These are phyloP conservation scores for Trogon melanurus DNA, from an alignment of 2,113 vertebrate genomes.

Conservation along the genomic window DNA sequence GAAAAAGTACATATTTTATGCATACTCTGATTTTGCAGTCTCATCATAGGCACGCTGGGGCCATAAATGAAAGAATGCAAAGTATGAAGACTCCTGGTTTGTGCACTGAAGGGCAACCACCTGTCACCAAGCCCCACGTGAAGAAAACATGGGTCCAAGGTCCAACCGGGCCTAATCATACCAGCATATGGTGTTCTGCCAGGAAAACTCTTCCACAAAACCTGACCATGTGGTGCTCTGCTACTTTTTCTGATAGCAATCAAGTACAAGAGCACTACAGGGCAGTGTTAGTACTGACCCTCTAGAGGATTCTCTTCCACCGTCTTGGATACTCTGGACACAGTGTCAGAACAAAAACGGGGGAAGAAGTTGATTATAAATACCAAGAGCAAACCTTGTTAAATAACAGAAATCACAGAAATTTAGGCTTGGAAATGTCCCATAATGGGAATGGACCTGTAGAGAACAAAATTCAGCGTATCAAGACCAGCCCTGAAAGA, in stretches of 20 bases:
- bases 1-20: background rate
- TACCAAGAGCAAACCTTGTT: background rate
- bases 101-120: background rate
- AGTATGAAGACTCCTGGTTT: background rate
- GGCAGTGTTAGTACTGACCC: background rate
- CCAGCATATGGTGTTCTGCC: background rate
- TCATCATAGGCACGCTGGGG: background rate
- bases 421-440: background rate
- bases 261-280: background rate
- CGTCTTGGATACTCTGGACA: background rate
- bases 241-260: background rate
- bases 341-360: background rate
- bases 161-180: background rate
- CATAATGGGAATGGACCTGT: background rate
- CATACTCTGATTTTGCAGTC: background rate
- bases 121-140: fast-evolving
- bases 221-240: background rate
- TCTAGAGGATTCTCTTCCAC: background rate
- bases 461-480: background rate
- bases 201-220: background rate
- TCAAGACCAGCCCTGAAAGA: background rate
- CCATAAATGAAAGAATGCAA: background rate
- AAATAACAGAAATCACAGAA: background rate
- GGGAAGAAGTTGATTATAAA: background rate
- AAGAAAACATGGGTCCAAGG: background rate